These are phyloP conservation scores for Crotalus tigris DNA, from an alignment of 2,113 vertebrate species.

Conservation along the genomic window DNA sequence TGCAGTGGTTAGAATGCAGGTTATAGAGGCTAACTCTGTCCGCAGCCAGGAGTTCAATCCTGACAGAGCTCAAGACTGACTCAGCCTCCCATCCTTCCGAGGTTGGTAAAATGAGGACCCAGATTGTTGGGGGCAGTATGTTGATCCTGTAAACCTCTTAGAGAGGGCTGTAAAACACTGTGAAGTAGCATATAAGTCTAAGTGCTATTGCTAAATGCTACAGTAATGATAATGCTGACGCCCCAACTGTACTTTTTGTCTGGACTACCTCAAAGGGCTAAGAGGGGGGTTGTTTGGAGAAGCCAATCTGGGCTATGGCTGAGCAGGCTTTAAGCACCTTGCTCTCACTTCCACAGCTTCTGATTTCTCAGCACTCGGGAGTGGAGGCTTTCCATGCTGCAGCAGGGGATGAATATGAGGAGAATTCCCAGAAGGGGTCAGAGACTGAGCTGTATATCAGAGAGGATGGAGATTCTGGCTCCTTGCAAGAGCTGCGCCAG, in stretches of 20 bases:
- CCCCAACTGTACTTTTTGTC: neutral
- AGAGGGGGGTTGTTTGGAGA: neutral
- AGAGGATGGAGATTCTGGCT: conserved; percentile 6
- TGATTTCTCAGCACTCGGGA: conserved; percentile 64
- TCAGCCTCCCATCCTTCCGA: neutral
- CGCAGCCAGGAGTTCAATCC: neutral
- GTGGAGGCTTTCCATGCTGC: conserved; percentile 43
- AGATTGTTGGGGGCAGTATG: neutral
- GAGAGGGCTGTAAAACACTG: neutral
- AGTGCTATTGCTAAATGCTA: neutral
- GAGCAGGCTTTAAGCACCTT: neutral
- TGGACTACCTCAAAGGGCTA: neutral
- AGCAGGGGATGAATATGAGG: neutral
- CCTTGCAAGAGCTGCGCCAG: conserved; percentile 59
- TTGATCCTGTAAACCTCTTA: neutral
- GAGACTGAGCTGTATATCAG: conserved; percentile 24
- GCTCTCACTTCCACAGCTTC: conserved; percentile 48
- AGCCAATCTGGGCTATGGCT: neutral
- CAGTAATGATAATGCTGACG: neutral
- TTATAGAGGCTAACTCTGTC: neutral
- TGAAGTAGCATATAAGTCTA: neutral
- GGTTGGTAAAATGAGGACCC: neutral
- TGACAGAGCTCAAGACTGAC: neutral
- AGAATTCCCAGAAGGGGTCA: conserved; percentile 34
- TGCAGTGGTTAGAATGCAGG: neutral